Conservation (phyloP, 1,140 invertebrate genomes). For the Mya arenaria region DNA sequence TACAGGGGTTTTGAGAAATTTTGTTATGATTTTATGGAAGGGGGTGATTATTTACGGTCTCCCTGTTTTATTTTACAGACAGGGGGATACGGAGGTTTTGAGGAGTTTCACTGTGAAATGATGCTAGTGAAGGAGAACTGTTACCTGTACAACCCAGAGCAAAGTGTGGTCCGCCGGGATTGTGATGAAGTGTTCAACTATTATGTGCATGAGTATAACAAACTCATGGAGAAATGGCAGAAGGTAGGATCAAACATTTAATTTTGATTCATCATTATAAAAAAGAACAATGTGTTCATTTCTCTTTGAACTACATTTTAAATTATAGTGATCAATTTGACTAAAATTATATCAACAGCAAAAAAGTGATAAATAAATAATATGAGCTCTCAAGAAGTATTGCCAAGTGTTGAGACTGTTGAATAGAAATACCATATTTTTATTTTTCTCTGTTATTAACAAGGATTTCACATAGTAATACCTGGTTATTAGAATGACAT, state of each 20-base stretch:
- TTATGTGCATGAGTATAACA: constrained; percentile 77
- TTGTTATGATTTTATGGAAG: too few species aligned
- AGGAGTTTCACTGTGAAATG: constrained; percentile 80
- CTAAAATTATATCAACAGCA: too few species aligned
- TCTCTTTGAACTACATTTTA: not conserved
- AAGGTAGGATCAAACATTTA: constrained; percentile 60
- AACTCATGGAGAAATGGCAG: constrained; percentile 75
- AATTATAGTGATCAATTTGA: too few species aligned
- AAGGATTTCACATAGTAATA: too few species aligned
- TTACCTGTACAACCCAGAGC: constrained; percentile 78
- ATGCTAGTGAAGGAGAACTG: constrained; percentile 78
- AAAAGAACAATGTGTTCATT: not conserved
- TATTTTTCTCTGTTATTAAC: too few species aligned
- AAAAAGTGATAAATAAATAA: too few species aligned
- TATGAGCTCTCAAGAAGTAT: too few species aligned
- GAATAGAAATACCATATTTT: not conserved
- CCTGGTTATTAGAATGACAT: too few species aligned
- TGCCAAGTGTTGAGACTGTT: not conserved
- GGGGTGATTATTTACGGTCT: too few species aligned
- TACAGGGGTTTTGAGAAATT: too few species aligned
- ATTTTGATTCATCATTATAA: not conserved
- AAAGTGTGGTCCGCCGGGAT: constrained; percentile 76
- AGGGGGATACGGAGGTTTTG: constrained; percentile 71
- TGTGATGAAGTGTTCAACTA: constrained; percentile 79
- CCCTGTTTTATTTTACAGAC: constrained; percentile 61